Base-by-base conservation (phyloP, 2,888 invertebrate genomes). In the Psylliodes chrysocephalus region DNA sequence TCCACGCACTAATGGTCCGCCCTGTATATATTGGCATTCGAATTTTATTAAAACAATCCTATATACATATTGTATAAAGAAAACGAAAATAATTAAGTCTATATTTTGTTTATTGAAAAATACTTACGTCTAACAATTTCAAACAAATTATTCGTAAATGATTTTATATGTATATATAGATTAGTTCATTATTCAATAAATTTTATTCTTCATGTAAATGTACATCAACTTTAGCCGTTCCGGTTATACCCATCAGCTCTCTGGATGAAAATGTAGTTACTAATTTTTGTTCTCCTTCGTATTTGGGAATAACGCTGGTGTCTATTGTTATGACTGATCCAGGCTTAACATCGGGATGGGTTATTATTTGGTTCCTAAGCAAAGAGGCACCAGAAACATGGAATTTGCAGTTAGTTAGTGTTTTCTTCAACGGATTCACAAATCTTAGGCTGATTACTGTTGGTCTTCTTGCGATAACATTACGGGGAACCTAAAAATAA, bases 201-300 rank as follows among this genome's bases (percentile, higher is more conserved):
- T 28, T 17, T 49, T 51, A 73, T 54, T 75, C 71, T 47, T 79
- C 76, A 12, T 73, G 74, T 12, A 65, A 56, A 10, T 68, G 47
- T 1, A 90, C 89, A 56, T 88, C 88, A 1, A 87, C 84, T 46
- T 84, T 85, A 15, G 87, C 87, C 0, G 89, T 88, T 33, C 92
- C 92, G 4, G 85, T 87, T 64, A 93, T 86, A 74, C 92, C 91
- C 59, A 88, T 85, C 7, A 93, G 82, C 76, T 92, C 87, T 22
- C 82, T 86, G 0, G 91, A 91, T 51, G 87, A 86, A 81, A 92
- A 92, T 8, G 90, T 90, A 0, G 88, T 91, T 8, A 92, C 86
- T 60, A 92, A 83, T 75, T 86, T 89, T 65, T 89, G 87, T 56
- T 86, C 85, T 2, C 91, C 92, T 0, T 84, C 71, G 79, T 85